phyloP scores from a whole-genome alignment of 2,888 invertebrate species.

The Agrochola macilenta region DNA sequence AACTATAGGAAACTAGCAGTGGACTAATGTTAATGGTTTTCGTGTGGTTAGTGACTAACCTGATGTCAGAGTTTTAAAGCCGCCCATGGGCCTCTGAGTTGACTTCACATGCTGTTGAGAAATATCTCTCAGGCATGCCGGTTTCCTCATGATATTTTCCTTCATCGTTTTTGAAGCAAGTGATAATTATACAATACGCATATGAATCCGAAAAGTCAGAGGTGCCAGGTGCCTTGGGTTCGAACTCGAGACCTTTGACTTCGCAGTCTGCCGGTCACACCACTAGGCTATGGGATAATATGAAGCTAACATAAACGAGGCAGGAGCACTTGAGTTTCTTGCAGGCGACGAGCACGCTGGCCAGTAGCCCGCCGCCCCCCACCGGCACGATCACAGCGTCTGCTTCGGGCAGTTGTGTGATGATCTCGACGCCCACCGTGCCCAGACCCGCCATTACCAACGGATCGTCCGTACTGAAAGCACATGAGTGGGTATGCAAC shows the following conservation, averaged over 20 bases:
- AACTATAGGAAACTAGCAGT: not conserved
- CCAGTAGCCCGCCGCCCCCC: conserved; percentile 79
- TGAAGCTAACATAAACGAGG: conserved; percentile 81
- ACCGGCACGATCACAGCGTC: conserved; percentile 87
- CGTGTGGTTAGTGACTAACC: too few species aligned
- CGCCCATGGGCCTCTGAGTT: too few species aligned
- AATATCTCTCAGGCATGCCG: too few species aligned
- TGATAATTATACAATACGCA: too few species aligned
- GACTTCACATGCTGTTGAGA: too few species aligned
- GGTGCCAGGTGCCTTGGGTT: too few species aligned
- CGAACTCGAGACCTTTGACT: too few species aligned
- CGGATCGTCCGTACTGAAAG: conserved; percentile 80
- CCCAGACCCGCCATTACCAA: conserved; percentile 85
- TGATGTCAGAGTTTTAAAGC: too few species aligned
- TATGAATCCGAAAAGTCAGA: too few species aligned
- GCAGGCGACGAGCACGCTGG: conserved; percentile 84
- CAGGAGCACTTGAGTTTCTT: conserved; percentile 88
- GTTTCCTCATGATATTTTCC: too few species aligned
- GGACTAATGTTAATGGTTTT: not conserved
- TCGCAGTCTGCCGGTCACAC: too few species aligned
- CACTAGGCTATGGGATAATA: not conserved
- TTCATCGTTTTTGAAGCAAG: too few species aligned
- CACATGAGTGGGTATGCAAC: not conserved
- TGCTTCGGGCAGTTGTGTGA: conserved; percentile 85
- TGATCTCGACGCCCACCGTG: conserved; percentile 84